phyloP scores from a whole-genome alignment of 1,140 invertebrate genomes.

The Drosophila tsacasi region DNA sequence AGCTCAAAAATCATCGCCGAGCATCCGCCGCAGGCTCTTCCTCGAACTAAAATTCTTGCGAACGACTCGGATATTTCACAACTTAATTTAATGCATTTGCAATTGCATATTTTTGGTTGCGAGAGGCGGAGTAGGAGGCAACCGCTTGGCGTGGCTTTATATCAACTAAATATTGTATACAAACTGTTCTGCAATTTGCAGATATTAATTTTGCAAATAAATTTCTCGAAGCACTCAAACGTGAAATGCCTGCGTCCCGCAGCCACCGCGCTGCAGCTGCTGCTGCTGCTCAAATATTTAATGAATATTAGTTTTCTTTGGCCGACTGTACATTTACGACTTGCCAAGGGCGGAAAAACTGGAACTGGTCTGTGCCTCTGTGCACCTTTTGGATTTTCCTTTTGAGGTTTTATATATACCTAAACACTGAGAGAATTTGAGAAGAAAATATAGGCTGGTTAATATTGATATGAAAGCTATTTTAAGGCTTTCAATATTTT shows the following conservation, averaged over 20 bases:
- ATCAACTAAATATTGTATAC: constrained; percentile 50
- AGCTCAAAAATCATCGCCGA: constrained; percentile 62
- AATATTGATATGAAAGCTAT: neutral
- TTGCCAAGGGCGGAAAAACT: constrained; percentile 18
- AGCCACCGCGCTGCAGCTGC: constrained; percentile 6
- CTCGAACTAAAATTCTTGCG: constrained; percentile 17
- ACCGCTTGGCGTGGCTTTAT: constrained; percentile 2
- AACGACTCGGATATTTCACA: constrained; percentile 59
- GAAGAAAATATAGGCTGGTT: too few relatives aligned
- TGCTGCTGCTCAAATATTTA: constrained; percentile 69
- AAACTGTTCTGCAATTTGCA: constrained; percentile 67
- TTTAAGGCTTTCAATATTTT: neutral
- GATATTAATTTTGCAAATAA: constrained; percentile 73
- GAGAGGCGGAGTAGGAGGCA: neutral
- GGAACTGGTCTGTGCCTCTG: constrained; percentile 2
- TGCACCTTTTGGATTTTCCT: constrained; percentile 17
- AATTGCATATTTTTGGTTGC: constrained; percentile 49
- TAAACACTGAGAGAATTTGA: neutral
- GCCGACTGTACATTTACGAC: constrained; percentile 37
- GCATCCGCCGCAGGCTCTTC: constrained; percentile 6
- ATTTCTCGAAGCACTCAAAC: constrained; percentile 73
- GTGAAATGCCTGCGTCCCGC: constrained; percentile 54
- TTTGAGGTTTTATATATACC: constrained; percentile 30
- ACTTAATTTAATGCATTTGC: constrained; percentile 77
- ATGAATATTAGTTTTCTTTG: constrained; percentile 75